phyloP scores from a whole-genome alignment of 2,888 invertebrate species.

The Abrostola tripartita region DNA sequence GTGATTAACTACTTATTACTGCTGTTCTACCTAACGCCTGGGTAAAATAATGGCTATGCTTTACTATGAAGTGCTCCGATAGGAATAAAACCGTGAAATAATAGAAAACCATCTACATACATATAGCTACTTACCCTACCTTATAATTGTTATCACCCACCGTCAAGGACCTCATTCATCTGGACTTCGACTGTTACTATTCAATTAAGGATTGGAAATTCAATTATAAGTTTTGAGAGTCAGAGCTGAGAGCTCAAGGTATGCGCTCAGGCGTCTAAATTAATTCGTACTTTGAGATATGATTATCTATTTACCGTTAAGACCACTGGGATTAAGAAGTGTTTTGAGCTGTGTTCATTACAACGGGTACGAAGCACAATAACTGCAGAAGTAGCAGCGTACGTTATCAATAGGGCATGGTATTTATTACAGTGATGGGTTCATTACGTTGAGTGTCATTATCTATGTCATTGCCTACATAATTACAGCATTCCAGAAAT shows the following conservation, averaged over 20 bases:
- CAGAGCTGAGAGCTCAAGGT: conserved; percentile 65
- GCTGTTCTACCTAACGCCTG: no score
- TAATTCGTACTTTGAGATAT: conserved; percentile 70
- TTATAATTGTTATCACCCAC: conserved; percentile 48
- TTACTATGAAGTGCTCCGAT: no score
- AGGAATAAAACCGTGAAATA: neutral
- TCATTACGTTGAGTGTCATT: neutral
- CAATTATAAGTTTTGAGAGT: conserved; percentile 79
- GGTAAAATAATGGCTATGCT: no score
- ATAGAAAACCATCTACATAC: neutral
- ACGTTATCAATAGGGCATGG: neutral
- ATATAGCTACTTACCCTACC: conserved; percentile 21
- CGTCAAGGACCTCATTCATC: conserved; percentile 68
- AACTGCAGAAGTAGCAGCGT: conserved; percentile 6
- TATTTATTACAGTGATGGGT: neutral
- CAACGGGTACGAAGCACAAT: conserved; percentile 23
- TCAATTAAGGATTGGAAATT: conserved; percentile 78
- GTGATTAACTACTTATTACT: no score
- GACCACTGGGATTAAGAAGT: conserved; percentile 46
- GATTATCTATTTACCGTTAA: conserved; percentile 60
- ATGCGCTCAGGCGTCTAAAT: conserved; percentile 69
- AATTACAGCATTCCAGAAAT: conserved; percentile 4
- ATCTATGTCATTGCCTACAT: neutral
- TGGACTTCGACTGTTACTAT: conserved; percentile 77
- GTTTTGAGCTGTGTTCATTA: conserved; percentile 23